Evolutionary conservation across 2,797 vertebrate genomes (phyloP).

Genomic region (Phrynocephalus guinanensis): DNA sequence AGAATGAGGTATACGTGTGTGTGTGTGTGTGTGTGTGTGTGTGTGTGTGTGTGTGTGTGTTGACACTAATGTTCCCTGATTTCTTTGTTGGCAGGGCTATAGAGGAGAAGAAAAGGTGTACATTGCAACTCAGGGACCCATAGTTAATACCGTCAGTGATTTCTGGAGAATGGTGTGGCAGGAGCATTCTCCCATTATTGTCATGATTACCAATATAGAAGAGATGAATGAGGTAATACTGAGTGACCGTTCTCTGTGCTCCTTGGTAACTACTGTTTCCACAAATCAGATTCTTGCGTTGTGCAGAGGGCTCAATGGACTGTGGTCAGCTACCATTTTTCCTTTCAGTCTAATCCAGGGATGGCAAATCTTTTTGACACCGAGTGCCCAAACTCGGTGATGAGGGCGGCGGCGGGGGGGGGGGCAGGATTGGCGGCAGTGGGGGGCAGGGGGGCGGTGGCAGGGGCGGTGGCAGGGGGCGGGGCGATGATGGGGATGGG

Average conservation of each 20-base stretch:
- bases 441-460: no score
- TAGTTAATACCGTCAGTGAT: constrained; percentile 96
- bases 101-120: constrained; percentile 91
- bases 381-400: no score
- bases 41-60: neutral
- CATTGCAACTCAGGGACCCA: constrained; percentile 98
- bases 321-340: neutral
- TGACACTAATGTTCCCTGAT: constrained; percentile 51
- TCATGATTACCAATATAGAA: constrained; percentile 99
- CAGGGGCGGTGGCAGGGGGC: no score
- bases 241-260: constrained; percentile 34
- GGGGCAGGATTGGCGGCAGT: no score
- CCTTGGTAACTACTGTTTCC: constrained; percentile 15
- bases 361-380: no score
- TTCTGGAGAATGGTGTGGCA: constrained; percentile 99
- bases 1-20: neutral
- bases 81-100: constrained; percentile 87
- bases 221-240: constrained; percentile 95
- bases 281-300: neutral
- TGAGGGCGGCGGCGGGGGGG: no score
- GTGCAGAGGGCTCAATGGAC: neutral
- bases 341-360: neutral
- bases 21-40: neutral
- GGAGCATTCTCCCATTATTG: constrained; percentile 91
- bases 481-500: no score